Percentiles rank a stretch among this genome's conserved stretches.
Evolutionary conservation across 2,797 vertebrate genomes (phyloP).

Genomic region (Takifugu ocellatus): DNA sequence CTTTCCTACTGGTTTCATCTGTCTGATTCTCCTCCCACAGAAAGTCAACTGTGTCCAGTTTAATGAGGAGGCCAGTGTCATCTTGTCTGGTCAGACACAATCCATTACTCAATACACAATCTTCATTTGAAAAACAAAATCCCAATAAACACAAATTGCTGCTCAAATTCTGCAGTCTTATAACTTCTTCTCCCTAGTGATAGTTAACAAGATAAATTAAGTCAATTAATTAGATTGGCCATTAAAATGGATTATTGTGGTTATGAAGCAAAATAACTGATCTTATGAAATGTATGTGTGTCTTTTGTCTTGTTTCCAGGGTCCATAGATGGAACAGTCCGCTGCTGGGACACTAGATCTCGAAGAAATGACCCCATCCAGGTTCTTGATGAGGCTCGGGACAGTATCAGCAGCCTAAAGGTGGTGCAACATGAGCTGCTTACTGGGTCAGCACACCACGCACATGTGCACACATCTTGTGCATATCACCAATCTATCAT

Average conservation of each 20-base stretch:
- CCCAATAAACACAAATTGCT: too few relatives aligned
- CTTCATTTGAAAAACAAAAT: background rate
- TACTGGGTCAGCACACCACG: conserved; percentile 77
- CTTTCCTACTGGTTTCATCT: background rate
- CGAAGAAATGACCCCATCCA: conserved; percentile 84
- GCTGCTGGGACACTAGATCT: conserved; percentile 92
- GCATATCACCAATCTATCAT: background rate
- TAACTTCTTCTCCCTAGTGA: too few relatives aligned
- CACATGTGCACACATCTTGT: background rate
- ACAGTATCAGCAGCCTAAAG: conserved; percentile 90
- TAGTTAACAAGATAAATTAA: too few relatives aligned
- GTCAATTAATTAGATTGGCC: too few relatives aligned
- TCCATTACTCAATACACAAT: background rate
- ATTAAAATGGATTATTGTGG: background rate
- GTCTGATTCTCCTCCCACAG: conserved; percentile 51
- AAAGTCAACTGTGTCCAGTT: conserved; percentile 93
- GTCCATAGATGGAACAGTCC: conserved; percentile 87
- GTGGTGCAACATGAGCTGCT: conserved; percentile 86
- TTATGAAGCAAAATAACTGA: background rate
- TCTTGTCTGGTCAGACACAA: conserved; percentile 66
- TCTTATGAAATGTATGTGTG: background rate
- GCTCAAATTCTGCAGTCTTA: too few relatives aligned
- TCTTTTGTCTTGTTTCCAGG: conserved; percentile 63
- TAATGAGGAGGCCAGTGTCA: conserved; percentile 89
- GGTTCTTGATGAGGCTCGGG: conserved; percentile 84